Evolutionary conservation across 2,888 invertebrate genomes (phyloP).

Genomic region (Zaprionus obscuricornis): DNA sequence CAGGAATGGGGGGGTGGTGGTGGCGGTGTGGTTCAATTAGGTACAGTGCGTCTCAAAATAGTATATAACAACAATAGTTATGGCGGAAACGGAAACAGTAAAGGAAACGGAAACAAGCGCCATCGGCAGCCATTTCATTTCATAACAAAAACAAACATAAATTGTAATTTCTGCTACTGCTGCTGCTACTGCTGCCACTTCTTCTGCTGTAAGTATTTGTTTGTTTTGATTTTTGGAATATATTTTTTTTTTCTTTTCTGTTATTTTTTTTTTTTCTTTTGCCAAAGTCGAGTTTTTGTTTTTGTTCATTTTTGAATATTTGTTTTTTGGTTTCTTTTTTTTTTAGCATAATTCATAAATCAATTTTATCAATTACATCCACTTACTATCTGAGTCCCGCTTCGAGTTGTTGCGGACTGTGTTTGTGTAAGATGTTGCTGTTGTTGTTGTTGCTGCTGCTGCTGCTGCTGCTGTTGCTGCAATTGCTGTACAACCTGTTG

Average conservation of each 20-base stretch:
- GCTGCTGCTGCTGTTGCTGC: slow-evolving; percentile 46
- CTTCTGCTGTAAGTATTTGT: too few species aligned
- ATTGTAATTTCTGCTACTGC: too few species aligned
- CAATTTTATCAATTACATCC: slow-evolving; percentile 67
- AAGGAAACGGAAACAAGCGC: slow-evolving; percentile 57
- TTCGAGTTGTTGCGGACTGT: slow-evolving; percentile 54
- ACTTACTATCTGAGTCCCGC: slow-evolving; percentile 71
- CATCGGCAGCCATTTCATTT: slow-evolving; percentile 35
- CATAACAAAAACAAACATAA: too few species aligned
- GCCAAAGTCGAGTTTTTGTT: too few species aligned
- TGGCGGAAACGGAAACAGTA: too few species aligned
- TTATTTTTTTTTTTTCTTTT: too few species aligned
- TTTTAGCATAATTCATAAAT: slow-evolving; percentile 34
- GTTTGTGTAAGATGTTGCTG: slow-evolving; percentile 51
- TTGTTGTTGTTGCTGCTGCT: slow-evolving; percentile 38
- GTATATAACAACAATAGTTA: slow-evolving; percentile 6
- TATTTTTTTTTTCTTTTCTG: too few species aligned
- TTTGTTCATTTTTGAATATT: slow-evolving; percentile 3
- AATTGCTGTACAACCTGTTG: slow-evolving; percentile 48
- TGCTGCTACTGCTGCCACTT: too few species aligned
- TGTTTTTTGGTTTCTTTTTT: slow-evolving; percentile 7
- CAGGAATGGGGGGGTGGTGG: too few species aligned
- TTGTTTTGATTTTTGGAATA: too few species aligned
- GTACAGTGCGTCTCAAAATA: slow-evolving; percentile 17
- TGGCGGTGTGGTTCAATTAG: too few species aligned